phyloP scores from a whole-genome alignment of 2,888 invertebrate species.

The Augochlorella aurata region DNA sequence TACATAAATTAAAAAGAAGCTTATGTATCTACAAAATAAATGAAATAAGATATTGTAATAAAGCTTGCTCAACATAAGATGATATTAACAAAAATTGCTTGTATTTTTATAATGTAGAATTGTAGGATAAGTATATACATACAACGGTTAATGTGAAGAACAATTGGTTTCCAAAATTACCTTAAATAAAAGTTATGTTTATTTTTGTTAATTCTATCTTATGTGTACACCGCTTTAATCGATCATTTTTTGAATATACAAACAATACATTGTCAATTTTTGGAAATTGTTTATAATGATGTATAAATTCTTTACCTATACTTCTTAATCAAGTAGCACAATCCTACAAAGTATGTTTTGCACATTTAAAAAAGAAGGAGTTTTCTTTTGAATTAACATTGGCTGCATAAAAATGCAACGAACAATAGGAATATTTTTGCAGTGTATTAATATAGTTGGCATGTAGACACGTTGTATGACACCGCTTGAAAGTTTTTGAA shows the following conservation, averaged over 20 bases:
- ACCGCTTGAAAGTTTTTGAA: neutral
- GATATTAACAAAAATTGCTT: conserved; percentile 48
- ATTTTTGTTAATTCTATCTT: conserved; percentile 48
- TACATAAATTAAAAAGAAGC: conserved; percentile 19
- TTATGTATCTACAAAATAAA: conserved; percentile 30
- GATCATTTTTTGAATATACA: conserved; percentile 19
- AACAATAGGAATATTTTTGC: neutral
- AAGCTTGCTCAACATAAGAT: conserved; percentile 49
- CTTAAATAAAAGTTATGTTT: conserved; percentile 9
- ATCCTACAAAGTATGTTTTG: neutral
- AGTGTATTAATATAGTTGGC: neutral
- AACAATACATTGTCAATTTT: neutral
- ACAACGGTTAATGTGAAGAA: neutral
- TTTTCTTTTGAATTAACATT: neutral
- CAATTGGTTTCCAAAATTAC: neutral
- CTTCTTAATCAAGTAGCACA: conserved; percentile 10
- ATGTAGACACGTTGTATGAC: neutral
- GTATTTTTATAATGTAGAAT: conserved; percentile 48
- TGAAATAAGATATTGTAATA: conserved; percentile 40
- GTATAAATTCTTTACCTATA: conserved; percentile 22
- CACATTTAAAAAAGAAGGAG: neutral
- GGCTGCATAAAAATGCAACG: neutral
- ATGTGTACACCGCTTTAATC: conserved; percentile 35
- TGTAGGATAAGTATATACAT: conserved; percentile 1
- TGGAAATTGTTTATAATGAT: conserved; percentile 11